Evolutionary conservation across 2,113 vertebrate species (phyloP), one percentile per base, ranked within the genome.

Genomic region (Rutilus rutilus): DNA sequence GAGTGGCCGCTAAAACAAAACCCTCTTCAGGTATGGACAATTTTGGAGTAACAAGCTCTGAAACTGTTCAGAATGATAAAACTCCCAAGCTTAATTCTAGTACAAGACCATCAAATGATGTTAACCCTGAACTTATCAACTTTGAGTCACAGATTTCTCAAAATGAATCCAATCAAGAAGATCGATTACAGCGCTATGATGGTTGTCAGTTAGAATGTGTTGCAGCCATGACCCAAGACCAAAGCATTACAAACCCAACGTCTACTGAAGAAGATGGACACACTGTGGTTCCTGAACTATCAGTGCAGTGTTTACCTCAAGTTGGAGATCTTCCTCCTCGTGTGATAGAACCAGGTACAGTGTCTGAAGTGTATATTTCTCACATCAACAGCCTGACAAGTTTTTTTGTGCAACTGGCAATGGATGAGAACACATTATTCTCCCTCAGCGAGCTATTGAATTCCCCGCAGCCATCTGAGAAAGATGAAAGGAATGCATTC

Each of bases 401-500:
- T 83, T 96, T 97, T 88, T 96, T 95, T 82, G 91, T 97, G 83
- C 96, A 97, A 0, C 83, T 96, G 11, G 88, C 82, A n/a, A 92
- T 95, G 60, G 93, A 96, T 0, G 93, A 96, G 73, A 86, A 88
- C 69, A 80, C 92, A 60, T 91, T 97, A 47, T 90, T 91, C 39
- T 83, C 25, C 27, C 92, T 97, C 87, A 94, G 91, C 0, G 92
- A 96, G 84, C 91, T 90, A 69, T 89, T 96, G 86, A 97, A 96
- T 52, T 60, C 86, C 11, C 12, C 45, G 3, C 50, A 86, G 14
- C 87, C 69, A 2, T 85, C 21, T 19, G 77, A 81, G 60, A 59
- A 73, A 30, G 30, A 90, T 73, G 79, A 42, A 30, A 78, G 93
- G 17, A 30, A 83, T 12, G 86, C 89, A 12, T 86, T 90, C 0